Evolutionary conservation across 2,113 vertebrate species (phyloP), one percentile per base, ranked within the genome.

Genomic region (Quiscalus mexicanus): DNA sequence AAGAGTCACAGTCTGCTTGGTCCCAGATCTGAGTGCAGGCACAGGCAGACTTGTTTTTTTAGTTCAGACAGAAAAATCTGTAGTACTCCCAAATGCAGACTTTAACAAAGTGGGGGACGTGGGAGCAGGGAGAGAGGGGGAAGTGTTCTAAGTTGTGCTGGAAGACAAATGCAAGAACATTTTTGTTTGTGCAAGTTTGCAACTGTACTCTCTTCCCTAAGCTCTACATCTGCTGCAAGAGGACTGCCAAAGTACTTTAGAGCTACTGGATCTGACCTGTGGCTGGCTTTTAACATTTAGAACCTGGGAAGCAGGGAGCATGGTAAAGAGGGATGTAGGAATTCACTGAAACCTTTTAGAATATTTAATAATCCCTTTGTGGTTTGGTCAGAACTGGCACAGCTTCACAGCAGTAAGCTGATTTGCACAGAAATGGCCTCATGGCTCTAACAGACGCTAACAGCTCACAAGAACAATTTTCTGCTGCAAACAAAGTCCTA

Each of bases 381-480:
- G 75, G 84, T 84, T 94, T 92, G 86, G 79, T 84, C 73, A 97
- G 87, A 94, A 78, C 73, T 97, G 87, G 92, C 93, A 95, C 33
- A 82, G 79, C 88, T 94, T 93, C 89, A 92, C 74, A 95, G 89
- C 83, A 68, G 68, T 94, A 96, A 96, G 84, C 95, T 91, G 65
- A 92, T 97, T 95, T 96, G 93, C 95, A 95, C 92, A 97, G 96
- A 97, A 98, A 96, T 79, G 59, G 84, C 59, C 42, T 94, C 60
- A 68, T 37, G 10, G 56, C 58, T 93, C 81, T 44, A 76, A 92
- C 82, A 93, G 94, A 93, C 86, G 68, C 93, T 5, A 42, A 88
- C 77, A 86, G 92, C 91, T 96, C 87, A 92, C 62, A 87, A 78
- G 87, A 92, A 97, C 60, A 30, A 52, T 56, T 93, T 96, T 90